phyloP scores from a whole-genome alignment of 2,113 vertebrate species.

The Urocynchramus pylzowi region DNA sequence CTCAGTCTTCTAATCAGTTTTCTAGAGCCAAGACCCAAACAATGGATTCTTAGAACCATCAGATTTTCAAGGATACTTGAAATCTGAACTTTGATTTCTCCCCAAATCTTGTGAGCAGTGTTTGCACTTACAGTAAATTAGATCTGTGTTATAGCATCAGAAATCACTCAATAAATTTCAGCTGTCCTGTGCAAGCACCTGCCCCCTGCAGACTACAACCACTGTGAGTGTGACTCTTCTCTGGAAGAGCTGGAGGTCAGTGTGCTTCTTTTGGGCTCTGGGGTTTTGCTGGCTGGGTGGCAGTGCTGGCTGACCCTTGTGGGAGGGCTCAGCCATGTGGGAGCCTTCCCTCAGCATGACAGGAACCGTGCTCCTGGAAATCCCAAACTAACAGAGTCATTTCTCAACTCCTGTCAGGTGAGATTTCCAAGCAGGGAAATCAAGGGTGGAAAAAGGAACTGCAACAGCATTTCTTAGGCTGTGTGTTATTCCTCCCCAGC shows the following conservation, averaged over 20 bases:
- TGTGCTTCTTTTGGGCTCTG: not conserved
- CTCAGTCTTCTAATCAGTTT: not conserved
- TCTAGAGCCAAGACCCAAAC: not conserved
- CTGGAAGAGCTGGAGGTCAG: not conserved
- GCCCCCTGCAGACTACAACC: not conserved
- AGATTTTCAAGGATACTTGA: not conserved
- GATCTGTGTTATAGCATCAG: not conserved
- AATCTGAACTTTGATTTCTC: not conserved
- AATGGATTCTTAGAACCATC: not conserved
- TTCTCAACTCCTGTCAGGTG: not conserved
- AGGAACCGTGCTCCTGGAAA: not conserved
- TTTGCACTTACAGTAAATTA: not conserved
- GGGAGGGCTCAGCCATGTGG: not conserved
- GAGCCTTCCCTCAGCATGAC: not conserved
- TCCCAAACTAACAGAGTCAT: not conserved
- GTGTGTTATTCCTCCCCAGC: not conserved
- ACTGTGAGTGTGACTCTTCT: not conserved
- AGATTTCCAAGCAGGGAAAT: not conserved
- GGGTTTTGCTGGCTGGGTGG: not conserved
- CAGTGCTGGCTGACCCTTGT: not conserved
- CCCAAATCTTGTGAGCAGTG: not conserved
- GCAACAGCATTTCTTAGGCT: not conserved
- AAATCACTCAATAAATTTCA: not conserved
- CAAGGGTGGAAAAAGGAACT: not conserved
- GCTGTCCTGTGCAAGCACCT: not conserved